phyloP scores from a whole-genome alignment of 2,113 vertebrate genomes.

The Isurus oxyrinchus region DNA sequence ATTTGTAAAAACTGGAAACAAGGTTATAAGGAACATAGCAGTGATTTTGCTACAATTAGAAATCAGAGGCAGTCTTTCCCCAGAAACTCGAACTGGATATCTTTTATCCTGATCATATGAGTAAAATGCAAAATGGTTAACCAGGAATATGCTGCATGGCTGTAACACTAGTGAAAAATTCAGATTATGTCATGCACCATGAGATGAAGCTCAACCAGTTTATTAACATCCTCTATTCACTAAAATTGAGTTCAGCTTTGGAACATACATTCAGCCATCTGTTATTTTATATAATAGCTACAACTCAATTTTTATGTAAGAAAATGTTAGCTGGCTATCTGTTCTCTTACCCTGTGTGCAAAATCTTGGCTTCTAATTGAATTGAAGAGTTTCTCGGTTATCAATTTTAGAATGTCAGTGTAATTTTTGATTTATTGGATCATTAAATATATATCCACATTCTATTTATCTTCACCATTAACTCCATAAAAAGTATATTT shows the following conservation, averaged over 20 bases:
- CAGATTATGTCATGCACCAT: neutral
- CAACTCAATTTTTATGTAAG: neutral
- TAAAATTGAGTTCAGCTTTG: neutral
- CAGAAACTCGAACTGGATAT: neutral
- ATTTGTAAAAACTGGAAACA: neutral
- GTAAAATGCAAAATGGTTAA: neutral
- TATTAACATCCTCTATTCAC: slow-evolving; percentile 13
- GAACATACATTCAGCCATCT: neutral
- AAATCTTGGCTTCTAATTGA: neutral
- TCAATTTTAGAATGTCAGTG: neutral
- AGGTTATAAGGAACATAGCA: neutral
- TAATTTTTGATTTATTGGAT: neutral
- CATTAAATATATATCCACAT: neutral
- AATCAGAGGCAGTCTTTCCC: neutral
- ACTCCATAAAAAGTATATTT: neutral
- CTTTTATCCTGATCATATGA: neutral
- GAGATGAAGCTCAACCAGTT: neutral
- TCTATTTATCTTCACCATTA: neutral
- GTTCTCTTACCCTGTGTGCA: neutral
- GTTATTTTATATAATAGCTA: neutral
- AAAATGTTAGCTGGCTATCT: neutral
- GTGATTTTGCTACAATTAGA: neutral
- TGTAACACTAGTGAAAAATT: neutral
- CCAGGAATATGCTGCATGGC: neutral
- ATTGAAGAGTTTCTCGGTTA: neutral